Base-by-base conservation (phyloP, 2,113 vertebrate genomes). In the Cebus imitator region DNA sequence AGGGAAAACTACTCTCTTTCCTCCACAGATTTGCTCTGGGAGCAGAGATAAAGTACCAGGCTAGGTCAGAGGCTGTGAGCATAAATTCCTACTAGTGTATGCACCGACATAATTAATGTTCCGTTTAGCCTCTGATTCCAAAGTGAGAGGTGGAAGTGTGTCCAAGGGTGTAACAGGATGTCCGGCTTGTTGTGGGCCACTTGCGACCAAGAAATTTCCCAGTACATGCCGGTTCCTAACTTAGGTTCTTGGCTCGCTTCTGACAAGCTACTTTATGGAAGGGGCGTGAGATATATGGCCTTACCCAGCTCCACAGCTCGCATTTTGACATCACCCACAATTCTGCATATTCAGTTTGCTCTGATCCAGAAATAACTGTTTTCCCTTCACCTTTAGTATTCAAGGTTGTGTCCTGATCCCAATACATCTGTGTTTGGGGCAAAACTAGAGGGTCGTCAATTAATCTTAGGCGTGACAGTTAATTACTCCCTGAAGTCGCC, bases 391-490 rank as follows among this genome's bases (percentile, higher is more conserved):
- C 97, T 96, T 96, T 96, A 40, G 48, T 88, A 35, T 79, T 97
- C 97, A 97, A 96, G 97, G 97, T 96, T 97, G 55, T 5, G 27
- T 96, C 86, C 94, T 86, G 94, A 88, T 96, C 97, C 96, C 43
- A 20, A 14, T 89, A 94, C 95, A 94, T 97, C 97, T 96, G 96
- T 95, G 97, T 97, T 97, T 94, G 83, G 98, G 95, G 97, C 94
- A 73, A 72, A 96, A 93, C 92, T 58, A 73, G 96, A 98, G 96
- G 96, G 95, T 97, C 85, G 21, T 97, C 96, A 96, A 55, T 98
- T 98, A 94, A 98, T 98, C 97, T 96, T 97, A 37, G 16, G 73
- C 35, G 11, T 91, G 96, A 94, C 97, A 97, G 94, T 91, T 97
- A 97, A 97, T 97, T 97, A 97, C 82, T 95, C 97, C 82, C 87